Percentiles rank a stretch among this genome's conserved stretches.
Conservation (phyloP, 2,113 vertebrate species). For the Paralichthys olivaceus region DNA sequence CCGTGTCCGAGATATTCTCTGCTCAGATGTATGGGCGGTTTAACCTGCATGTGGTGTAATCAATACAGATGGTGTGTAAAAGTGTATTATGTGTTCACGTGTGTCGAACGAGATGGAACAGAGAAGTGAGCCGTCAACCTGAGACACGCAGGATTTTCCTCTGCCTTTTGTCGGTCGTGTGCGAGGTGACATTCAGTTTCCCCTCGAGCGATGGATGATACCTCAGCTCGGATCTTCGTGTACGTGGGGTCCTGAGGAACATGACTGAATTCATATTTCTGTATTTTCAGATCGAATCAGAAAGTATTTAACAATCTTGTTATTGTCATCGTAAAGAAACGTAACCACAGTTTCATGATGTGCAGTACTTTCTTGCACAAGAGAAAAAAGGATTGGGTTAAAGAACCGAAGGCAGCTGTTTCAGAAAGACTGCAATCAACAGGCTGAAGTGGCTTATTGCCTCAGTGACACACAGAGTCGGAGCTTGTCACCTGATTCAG, state of each 20-base stretch:
- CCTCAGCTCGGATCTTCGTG: not conserved
- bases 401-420: not conserved
- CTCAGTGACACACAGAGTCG: conserved; percentile 34
- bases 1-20: conserved; percentile 32
- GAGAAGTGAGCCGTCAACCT: not conserved
- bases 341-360: not conserved
- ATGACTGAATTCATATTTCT: too few species aligned
- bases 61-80: conserved; percentile 10
- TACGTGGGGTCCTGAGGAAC: too few species aligned
- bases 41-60: conserved; percentile 33
- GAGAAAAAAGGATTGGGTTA: not conserved
- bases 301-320: too few species aligned
- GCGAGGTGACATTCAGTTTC: not conserved
- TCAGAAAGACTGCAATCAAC: conserved; percentile 41
- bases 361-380: not conserved
- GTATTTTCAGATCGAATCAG: too few species aligned
- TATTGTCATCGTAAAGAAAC: too few species aligned
- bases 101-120: not conserved
- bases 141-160: not conserved
- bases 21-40: conserved; percentile 39
- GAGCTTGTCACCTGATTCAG: conserved; percentile 57
- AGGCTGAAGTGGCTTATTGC: conserved; percentile 30
- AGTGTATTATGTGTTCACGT: not conserved
- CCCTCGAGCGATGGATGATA: not conserved
- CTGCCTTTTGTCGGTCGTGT: not conserved